Base-by-base conservation (phyloP, 2,888 invertebrate genomes). In the Tetropium fuscum region DNA sequence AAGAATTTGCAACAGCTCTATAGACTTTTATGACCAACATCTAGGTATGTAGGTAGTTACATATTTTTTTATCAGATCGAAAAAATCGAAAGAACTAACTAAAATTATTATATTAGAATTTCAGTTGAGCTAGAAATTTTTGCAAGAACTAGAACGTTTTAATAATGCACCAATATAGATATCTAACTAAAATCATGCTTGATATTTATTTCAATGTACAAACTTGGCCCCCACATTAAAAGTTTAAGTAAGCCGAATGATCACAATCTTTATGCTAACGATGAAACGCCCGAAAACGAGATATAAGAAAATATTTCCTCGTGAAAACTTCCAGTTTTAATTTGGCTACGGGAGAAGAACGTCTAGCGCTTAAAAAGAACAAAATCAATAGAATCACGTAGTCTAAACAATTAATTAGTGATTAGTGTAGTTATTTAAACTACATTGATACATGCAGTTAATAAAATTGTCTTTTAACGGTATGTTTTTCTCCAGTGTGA, bases 291-390 rank as follows among this genome's bases (percentile, higher is more conserved):
- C 32, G 47, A 58, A 74, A 75, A 72, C 69, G 71, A 73, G 74
- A 74, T 73, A 75, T 76, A 77, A 78, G 76, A 75, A 77, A 76
- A 74, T 77, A 75, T 74, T 74, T 62, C 74, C 63, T 70, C 64
- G 70, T 71, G 73, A 72, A 75, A 74, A 68, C 64, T 68, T 70
- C 77, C 80, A 80, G 80, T 80, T 80, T 79, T 80, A 80, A 80
- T 79, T 80, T 76, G 66, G 77, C 75, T 63, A 69, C 73, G 73
- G 71, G 69, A 67, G 72, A 57, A 63, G 65, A 66, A 68, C 72
- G 69, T 58, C 53, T 53, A 66, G 58, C 41, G 61, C 53, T 64
- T 67, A 61, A 60, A 66, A 70, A 70, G 43, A n/a, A n/a, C 57
- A 68, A 70, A 67, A 70, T 67, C 67, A 58, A 71, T 68, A 63